Evolutionary conservation across 2,797 vertebrate species (phyloP).

Genomic region (Galaxias olidus): DNA sequence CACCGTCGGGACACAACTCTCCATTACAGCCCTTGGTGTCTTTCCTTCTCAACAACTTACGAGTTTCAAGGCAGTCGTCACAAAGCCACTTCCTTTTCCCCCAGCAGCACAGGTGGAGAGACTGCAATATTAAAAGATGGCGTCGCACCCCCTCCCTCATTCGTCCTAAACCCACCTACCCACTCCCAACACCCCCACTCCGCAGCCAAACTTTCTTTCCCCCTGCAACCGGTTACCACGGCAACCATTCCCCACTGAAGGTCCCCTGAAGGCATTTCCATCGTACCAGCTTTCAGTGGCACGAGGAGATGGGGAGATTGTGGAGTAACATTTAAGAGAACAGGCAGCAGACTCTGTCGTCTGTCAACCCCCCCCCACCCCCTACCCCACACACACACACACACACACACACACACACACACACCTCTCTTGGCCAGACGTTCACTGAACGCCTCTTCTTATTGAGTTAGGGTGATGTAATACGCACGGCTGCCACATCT

Average conservation of each 20-base stretch:
- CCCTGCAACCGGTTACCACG: too few relatives aligned
- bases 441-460: conserved; percentile 1
- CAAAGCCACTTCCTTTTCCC: conserved; percentile 33
- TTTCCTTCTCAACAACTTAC: conserved; percentile 14
- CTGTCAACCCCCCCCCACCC: background rate
- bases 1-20: conserved; percentile 5
- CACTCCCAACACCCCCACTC: background rate
- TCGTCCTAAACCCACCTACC: conserved; percentile 4
- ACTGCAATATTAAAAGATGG: conserved; percentile 11
- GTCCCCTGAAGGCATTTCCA: background rate
- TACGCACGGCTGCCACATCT: conserved; percentile 17
- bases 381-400: background rate
- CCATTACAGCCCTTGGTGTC: conserved; percentile 12
- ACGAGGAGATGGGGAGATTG: background rate
- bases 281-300: background rate
- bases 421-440: background rate
- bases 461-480: conserved; percentile 27
- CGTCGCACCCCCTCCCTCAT: background rate
- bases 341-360: conserved; percentile 1
- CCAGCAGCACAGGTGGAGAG: conserved; percentile 5
- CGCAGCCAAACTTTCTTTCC: background rate
- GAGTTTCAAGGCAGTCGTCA: conserved; percentile 42
- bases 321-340: background rate
- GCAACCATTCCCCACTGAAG: conserved; percentile 23
- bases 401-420: too few relatives aligned